These are phyloP conservation scores for Sacculina carcini DNA, from an alignment of 2,888 invertebrate genomes.

Conservation along the genomic window DNA sequence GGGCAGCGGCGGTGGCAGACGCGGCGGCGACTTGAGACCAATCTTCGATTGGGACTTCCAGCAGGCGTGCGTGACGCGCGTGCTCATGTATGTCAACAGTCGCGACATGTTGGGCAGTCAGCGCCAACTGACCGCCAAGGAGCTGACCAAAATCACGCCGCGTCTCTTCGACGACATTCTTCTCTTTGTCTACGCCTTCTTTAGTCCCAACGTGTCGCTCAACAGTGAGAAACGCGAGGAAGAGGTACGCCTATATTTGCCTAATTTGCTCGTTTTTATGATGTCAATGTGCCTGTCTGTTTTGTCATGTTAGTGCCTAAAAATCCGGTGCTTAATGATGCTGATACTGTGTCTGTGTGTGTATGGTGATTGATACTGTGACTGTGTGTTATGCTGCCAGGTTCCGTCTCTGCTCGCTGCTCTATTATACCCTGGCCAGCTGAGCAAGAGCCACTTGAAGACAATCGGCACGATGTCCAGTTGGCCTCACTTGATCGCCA, in stretches of 20 bases:
- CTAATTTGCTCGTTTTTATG: no score
- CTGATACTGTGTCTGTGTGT: no score
- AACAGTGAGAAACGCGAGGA: not conserved
- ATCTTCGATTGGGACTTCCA: not conserved
- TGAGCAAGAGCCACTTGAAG: not conserved
- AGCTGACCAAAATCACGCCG: not conserved
- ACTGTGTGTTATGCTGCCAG: no score
- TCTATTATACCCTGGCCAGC: not conserved
- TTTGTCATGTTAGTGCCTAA: no score
- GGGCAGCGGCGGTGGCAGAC: not conserved
- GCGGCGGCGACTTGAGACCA: not conserved
- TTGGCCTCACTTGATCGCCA: not conserved
- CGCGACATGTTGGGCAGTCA: not conserved
- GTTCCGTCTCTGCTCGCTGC: not conserved
- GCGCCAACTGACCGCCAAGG: not conserved
- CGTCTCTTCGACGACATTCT: not conserved
- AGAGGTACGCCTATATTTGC: no score
- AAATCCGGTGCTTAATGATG: no score
- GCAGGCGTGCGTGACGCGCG: not conserved
- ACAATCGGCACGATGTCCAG: not conserved
- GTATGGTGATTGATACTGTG: no score
- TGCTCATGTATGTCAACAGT: not conserved
- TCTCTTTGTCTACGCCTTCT: not conserved
- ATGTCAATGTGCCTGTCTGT: no score
- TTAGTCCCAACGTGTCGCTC: not conserved